phyloP scores from a whole-genome alignment of 2,888 invertebrate genomes.

The Zygaena filipendulae region DNA sequence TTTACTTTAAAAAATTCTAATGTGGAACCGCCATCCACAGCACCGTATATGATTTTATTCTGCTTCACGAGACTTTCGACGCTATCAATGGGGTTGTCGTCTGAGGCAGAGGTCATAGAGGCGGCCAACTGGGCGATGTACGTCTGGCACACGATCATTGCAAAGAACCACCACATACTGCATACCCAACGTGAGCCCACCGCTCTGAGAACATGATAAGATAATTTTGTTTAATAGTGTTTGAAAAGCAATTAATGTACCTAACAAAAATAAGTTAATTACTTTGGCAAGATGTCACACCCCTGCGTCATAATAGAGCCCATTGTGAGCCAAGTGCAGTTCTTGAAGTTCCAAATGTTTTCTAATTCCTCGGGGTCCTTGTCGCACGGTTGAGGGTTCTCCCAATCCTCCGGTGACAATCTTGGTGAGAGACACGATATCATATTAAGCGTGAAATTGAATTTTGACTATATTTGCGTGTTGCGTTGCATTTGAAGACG shows the following conservation, averaged over 20 bases:
- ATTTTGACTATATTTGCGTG: not conserved
- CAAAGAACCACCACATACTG: slow-evolving; percentile 95
- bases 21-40: slow-evolving; percentile 85
- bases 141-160: slow-evolving; percentile 90
- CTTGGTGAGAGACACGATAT: slow-evolving; percentile 52
- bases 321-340: slow-evolving; percentile 93
- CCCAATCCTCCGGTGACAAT: slow-evolving; percentile 93
- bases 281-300: slow-evolving; percentile 92
- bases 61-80: slow-evolving; percentile 93
- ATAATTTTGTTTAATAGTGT: not conserved
- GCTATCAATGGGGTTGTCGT: slow-evolving; percentile 86
- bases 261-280: slow-evolving; percentile 24
- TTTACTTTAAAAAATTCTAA: slow-evolving; percentile 81
- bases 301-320: slow-evolving; percentile 95
- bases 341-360: slow-evolving; percentile 87
- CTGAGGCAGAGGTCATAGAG: slow-evolving; percentile 87
- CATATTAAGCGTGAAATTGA: not conserved
- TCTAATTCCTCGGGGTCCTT: slow-evolving; percentile 87
- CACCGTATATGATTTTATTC: slow-evolving; percentile 93
- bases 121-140: slow-evolving; percentile 96
- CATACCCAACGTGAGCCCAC: slow-evolving; percentile 90
- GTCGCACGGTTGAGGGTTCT: slow-evolving; percentile 92
- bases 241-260: not conserved
- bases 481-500: not conserved
- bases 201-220: slow-evolving; percentile 78